Conservation (phyloP, 53 echinoderm and acorn worm species). For the Antedon mediterranea region DNA sequence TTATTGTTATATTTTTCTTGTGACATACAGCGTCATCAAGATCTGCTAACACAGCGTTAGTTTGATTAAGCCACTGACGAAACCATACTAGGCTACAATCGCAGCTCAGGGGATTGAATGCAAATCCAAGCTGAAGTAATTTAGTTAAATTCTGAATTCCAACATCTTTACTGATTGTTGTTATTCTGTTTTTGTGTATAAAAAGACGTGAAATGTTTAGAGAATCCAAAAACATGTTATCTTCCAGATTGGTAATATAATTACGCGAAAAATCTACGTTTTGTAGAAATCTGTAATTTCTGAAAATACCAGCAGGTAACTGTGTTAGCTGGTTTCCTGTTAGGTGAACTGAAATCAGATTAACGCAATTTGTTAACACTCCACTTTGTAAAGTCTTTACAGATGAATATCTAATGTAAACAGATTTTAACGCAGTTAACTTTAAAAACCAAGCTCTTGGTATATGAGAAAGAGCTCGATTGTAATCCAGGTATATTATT, state of each 20-base stretch:
- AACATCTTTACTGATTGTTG: background rate
- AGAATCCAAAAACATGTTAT: background rate
- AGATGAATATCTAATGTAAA: background rate
- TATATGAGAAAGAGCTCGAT: background rate
- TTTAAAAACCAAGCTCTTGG: background rate
- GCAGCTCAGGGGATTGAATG: background rate
- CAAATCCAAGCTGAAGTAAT: background rate
- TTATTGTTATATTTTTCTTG: background rate
- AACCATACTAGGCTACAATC: background rate
- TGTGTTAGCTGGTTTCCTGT: background rate
- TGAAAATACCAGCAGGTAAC: background rate
- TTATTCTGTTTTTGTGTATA: background rate
- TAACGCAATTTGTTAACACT: background rate
- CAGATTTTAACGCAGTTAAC: background rate
- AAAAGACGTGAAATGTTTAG: background rate
- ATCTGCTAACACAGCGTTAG: background rate
- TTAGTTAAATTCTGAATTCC: background rate
- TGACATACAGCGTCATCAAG: background rate
- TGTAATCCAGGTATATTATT: background rate
- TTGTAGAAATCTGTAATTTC: background rate
- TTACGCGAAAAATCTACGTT: background rate
- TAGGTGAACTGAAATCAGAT: background rate
- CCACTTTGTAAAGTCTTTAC: background rate
- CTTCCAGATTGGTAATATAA: background rate
- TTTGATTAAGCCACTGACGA: background rate